A percentile compares a stretch with the other conserved stretches of the same genome.
These are phyloP conservation scores for Aspiorhynchus laticeps DNA, from an alignment of 2,113 vertebrate genomes.

Conservation along the genomic window DNA sequence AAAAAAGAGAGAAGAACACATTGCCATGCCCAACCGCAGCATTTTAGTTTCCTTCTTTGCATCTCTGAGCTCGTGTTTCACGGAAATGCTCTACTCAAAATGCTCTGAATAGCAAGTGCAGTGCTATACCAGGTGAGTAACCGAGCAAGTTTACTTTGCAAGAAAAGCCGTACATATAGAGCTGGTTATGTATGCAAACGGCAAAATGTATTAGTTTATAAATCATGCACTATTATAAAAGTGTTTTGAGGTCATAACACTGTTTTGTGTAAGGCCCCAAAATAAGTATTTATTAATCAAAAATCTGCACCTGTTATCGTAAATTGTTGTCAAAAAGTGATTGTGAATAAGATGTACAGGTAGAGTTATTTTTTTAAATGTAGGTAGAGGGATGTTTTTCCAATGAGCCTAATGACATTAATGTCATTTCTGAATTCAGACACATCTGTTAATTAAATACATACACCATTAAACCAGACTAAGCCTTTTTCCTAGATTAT, in stretches of 20 bases:
- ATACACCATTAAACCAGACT: neutral
- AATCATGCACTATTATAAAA: neutral
- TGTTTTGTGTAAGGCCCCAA: neutral
- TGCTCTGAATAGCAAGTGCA: neutral
- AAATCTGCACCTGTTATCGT: neutral
- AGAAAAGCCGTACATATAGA: neutral
- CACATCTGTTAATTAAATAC: neutral
- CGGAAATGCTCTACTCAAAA: too few relatives aligned
- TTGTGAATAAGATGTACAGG: neutral
- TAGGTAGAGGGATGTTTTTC: neutral
- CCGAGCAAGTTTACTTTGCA: neutral
- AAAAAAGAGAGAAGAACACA: too few relatives aligned
- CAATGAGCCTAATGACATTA: neutral
- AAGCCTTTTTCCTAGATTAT: conserved; percentile 19
- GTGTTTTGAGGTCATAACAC: neutral
- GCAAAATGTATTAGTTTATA: neutral
- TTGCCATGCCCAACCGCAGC: too few relatives aligned
- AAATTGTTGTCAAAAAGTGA: neutral
- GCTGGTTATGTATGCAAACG: neutral
- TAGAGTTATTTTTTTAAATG: neutral
- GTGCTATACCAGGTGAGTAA: neutral
- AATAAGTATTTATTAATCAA: neutral
- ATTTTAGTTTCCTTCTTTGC: too few relatives aligned
- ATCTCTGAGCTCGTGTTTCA: neutral
- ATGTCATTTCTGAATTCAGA: neutral